These are phyloP conservation scores for Mesochorus sp. DNA, from an alignment of 2,888 invertebrate genomes.

Conservation along the genomic window DNA sequence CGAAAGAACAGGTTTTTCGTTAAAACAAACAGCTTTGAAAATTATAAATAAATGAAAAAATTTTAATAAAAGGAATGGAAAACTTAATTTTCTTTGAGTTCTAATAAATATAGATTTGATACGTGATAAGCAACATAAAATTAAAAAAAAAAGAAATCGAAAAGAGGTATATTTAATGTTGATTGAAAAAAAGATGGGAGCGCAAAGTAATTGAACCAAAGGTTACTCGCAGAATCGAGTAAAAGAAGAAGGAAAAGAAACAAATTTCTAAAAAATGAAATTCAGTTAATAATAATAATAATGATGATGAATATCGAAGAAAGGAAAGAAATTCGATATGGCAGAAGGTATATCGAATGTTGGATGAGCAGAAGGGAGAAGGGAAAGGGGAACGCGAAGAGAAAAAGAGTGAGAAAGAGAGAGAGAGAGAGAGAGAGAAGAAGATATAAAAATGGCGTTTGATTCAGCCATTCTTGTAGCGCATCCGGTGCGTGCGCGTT, in stretches of 20 bases:
- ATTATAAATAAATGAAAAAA: too few relatives aligned
- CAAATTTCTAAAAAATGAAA: background rate
- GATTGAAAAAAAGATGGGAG: too few relatives aligned
- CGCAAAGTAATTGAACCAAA: background rate
- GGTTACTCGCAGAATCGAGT: background rate
- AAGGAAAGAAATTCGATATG: slow-evolving; percentile 39
- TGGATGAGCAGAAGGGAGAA: slow-evolving; percentile 35
- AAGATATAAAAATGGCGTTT: slow-evolving; percentile 59
- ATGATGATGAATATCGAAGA: background rate
- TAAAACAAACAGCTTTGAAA: too few relatives aligned
- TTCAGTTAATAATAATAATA: slow-evolving; percentile 24
- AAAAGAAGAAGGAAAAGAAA: background rate
- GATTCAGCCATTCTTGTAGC: slow-evolving; percentile 60
- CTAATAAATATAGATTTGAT: too few relatives aligned
- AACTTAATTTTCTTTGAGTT: too few relatives aligned
- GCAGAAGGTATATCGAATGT: slow-evolving; percentile 52
- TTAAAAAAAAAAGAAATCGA: background rate
- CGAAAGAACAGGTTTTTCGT: background rate
- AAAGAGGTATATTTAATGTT: too few relatives aligned
- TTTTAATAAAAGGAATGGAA: too few relatives aligned
- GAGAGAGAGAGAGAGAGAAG: background rate
- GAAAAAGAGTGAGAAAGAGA: slow-evolving; percentile 19
- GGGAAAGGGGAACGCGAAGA: slow-evolving; percentile 1
- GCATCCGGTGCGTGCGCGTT: slow-evolving; percentile 62
- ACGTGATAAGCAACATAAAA: background rate